Base-by-base conservation (phyloP, 2,888 invertebrate species). In the Morpho achilles region DNA sequence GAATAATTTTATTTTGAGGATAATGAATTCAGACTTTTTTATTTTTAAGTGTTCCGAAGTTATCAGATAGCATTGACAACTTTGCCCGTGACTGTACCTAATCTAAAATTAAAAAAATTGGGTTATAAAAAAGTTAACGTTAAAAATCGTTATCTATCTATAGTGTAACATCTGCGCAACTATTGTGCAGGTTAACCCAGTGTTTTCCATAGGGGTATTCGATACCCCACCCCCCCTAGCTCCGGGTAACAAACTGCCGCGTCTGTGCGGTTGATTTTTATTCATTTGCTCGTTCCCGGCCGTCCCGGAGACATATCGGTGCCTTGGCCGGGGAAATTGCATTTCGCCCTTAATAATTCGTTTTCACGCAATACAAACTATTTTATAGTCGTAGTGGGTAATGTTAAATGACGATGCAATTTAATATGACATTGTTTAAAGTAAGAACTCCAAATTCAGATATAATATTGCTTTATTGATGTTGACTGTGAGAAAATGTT, bases 311-410 rank as follows among this genome's bases (percentile, higher is more conserved):
- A 80, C 77, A 78, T 76, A 79, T 79, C 67, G 77, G 78, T 72
- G 76, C 72, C 75, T 74, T 72, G 73, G 69, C 66, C 71, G 67
- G 69, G 75, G 69, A 76, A 76, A 80, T 79, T 80, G 79, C 79
- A 79, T 77, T 71, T 71, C 65, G 68, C 70, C 72, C 71, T 72
- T 74, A 73, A 67, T 76, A 75, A 75, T 78, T 77, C 69, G 71
- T 72, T 72, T 74, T 68, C 73, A 75, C 73, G 75, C 72, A 71
- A 66, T 61, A 53, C 62, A 54, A 50, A 60, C 63, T 59, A 62
- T 63, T 66, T 63, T 66, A 61, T 68, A 57, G 53, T 53, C 58
- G 53, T 55, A 16, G 54, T 48, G 23, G 48, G 32, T 45, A 39
- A 52, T 45, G 2, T 8, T 1, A 32, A 52, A 44, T 10, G 10